Percentiles rank a stretch among this genome's conserved stretches.
Evolutionary conservation across 2,113 vertebrate species (phyloP).

Genomic region (Mungos mungo): DNA sequence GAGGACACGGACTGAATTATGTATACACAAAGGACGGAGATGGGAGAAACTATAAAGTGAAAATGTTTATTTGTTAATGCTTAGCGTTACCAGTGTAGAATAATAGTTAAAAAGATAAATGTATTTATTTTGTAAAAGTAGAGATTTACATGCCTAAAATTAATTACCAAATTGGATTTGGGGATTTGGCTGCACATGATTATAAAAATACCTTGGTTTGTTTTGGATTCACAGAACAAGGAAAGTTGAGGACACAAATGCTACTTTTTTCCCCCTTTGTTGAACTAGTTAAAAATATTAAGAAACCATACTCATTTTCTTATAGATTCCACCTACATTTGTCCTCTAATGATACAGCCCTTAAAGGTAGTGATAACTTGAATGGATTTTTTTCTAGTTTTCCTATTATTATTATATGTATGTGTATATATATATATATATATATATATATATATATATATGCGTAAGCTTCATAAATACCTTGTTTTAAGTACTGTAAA

Average conservation of each 20-base stretch:
- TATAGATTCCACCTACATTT: not conserved
- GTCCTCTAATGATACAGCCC: not conserved
- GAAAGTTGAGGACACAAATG: not conserved
- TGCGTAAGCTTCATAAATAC: not conserved
- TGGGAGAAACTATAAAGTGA: not conserved
- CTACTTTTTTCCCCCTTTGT: not conserved
- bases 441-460: not conserved
- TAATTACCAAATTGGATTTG: not conserved
- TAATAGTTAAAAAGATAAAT: not conserved
- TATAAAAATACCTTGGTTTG: not conserved
- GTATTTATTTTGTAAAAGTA: not conserved
- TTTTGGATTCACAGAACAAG: not conserved
- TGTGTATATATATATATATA: no score
- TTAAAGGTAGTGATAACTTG: not conserved
- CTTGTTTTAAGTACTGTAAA: not conserved
- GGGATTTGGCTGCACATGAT: not conserved
- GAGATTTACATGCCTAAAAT: not conserved
- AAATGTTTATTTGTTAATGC: not conserved
- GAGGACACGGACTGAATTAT: not conserved
- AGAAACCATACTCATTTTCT: not conserved
- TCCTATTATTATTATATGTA: not conserved
- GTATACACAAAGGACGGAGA: not conserved
- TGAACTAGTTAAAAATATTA: conserved; percentile 6
- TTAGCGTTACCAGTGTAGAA: not conserved
- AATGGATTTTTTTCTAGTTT: not conserved